Conservation (phyloP, 2,888 invertebrate genomes). For the Stenurella melanura region DNA sequence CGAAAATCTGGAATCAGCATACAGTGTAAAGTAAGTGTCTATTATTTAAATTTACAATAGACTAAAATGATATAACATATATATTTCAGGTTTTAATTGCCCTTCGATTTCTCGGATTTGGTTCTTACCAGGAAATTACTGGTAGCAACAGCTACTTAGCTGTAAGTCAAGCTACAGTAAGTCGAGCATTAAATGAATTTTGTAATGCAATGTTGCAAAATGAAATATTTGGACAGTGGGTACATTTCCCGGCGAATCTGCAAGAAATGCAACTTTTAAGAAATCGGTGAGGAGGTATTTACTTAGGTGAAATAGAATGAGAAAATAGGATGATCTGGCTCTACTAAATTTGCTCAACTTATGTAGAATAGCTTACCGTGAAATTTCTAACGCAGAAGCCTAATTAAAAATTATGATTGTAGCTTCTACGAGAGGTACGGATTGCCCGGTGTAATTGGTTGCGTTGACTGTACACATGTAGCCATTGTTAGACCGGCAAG, state of each 20-base stretch:
- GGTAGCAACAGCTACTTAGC: neutral
- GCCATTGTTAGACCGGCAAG: neutral
- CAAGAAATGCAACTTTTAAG: neutral
- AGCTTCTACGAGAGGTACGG: constrained; percentile 2
- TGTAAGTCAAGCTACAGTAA: neutral
- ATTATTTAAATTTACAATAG: too few relatives aligned
- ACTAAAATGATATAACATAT: neutral
- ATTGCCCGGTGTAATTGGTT: neutral
- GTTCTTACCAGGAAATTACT: neutral
- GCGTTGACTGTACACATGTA: neutral
- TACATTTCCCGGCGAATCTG: neutral
- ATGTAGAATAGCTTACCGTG: too few relatives aligned
- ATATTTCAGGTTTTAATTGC: constrained; percentile 14
- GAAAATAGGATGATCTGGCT: too few relatives aligned
- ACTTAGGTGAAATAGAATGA: neutral
- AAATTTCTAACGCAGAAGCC: too few relatives aligned
- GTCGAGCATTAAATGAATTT: neutral
- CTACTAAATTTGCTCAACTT: too few relatives aligned
- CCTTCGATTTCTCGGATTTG: neutral
- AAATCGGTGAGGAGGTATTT: neutral
- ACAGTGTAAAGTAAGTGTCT: neutral
- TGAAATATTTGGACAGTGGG: neutral
- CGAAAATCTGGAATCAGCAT: neutral
- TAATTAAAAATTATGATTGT: neutral
- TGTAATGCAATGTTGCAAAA: constrained; percentile 14